Percentiles rank a stretch among this genome's conserved stretches.
Evolutionary conservation across 2,797 vertebrate species (phyloP).

Genomic region (Odontamblyopus lacepedii): DNA sequence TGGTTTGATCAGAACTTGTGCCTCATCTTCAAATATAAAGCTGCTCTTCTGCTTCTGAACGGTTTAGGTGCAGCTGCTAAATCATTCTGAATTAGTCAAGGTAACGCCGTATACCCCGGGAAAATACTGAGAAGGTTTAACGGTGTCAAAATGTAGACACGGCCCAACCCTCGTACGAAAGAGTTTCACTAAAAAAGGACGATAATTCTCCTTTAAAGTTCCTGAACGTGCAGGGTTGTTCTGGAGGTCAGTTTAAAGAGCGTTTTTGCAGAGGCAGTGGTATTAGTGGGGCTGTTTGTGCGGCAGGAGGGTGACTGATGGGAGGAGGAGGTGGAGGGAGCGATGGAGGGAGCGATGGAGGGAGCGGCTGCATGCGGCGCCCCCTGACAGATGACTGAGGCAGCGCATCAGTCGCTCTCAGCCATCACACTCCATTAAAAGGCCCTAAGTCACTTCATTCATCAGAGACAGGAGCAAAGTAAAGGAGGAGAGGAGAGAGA

Average conservation of each 20-base stretch:
- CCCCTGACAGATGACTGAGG: constrained; percentile 8
- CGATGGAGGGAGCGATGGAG: too few relatives aligned
- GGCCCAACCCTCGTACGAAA: too few relatives aligned
- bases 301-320: not conserved
- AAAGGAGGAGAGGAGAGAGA: not conserved
- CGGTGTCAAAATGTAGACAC: too few relatives aligned
- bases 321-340: not conserved
- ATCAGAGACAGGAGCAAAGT: not conserved
- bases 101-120: too few relatives aligned
- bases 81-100: too few relatives aligned
- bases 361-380: not conserved
- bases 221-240: not conserved
- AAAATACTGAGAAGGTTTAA: too few relatives aligned
- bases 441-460: not conserved
- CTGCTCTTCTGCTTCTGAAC: too few relatives aligned
- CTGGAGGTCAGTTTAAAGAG: not conserved
- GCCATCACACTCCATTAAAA: constrained; percentile 8
- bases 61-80: too few relatives aligned
- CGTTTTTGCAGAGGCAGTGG: not conserved
- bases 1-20: too few relatives aligned
- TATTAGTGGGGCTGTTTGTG: not conserved
- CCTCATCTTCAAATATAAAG: too few relatives aligned
- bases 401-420: not conserved
- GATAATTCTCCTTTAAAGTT: not conserved
- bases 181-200: not conserved